Base-by-base conservation (phyloP, 2,797 vertebrate species). In the Syngnathus acus region DNA sequence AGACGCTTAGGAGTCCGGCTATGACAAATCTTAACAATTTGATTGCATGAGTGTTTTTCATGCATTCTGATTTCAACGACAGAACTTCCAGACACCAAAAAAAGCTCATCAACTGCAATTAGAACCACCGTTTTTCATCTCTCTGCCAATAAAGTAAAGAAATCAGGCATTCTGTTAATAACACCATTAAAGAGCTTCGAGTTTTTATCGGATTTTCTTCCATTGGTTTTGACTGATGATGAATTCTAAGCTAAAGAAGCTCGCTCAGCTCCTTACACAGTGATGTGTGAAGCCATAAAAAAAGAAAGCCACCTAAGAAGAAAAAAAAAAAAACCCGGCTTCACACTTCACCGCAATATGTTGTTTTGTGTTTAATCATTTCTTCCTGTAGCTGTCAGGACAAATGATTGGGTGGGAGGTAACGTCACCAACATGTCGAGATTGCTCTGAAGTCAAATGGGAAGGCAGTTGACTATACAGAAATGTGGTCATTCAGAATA, bases 371-470 rank as follows among this genome's bases (percentile, higher is more conserved):
- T 43, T 61, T 61, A 61, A 61, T 61, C 39, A 43, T 61, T 43
- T 61, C 39, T 39, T 42, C 39, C n/a, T 19, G 59, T 61, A 61
- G 39, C 39, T 43, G 59, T 61, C 59, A 61, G 3, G 11, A 43
- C 19, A 21, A 61, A 61, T 61, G 59, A 61, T 42, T 42, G 40
- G 40, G 59, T 61, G 39, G 59, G 59, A 10, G 59, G 19, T 23
- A 21, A 39, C 19, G 3, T 23, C 59, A 23, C 23, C 19, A 0
- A 43, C 13, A 23, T 43, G 59, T 23, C 59, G 43, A 58, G 54
- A 32, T 57, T 57, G 23, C 37, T 57, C 54, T 57, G 54, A 26
- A 53, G 50, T n/a, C 50, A 53, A 53, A 21, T 32, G 54, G 26
- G 26, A 57, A 57, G 26, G 11, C 5, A 32, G 32, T 26, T 57